Evolutionary conservation across 2,888 invertebrate species (phyloP), one percentile per base, ranked within the genome.

Genomic region (Seira sanloemensis): DNA sequence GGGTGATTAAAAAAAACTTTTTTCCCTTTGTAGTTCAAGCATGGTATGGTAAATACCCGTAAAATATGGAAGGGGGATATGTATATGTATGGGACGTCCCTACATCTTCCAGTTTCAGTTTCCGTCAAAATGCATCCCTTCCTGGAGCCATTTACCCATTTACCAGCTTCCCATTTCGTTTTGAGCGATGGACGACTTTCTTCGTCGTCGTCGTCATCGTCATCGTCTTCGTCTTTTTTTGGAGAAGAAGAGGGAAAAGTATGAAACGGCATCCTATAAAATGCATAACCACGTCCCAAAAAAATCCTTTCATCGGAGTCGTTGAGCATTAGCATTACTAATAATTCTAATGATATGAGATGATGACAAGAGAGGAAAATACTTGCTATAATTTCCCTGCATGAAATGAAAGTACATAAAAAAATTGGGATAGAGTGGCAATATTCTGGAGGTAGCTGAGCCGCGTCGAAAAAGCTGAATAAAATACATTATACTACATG

Each of bases 1-100:
- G 78, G 66, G 65, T 78, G 72, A 78, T 78, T 72, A 78, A 78
- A 78, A 78, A 78, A 66, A 72, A 72, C 72, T 50, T 50, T 37
- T 37, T 37, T 37, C 37, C 12, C 37, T 37, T n/a, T n/a, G n/a
- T n/a, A n/a, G n/a, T n/a, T n/a, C n/a, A n/a, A n/a, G n/a, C n/a
- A n/a, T 12, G 12, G 12, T 50, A 7, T 50, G 50, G 50, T 50
- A 50, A 50, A 50, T 50, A 50, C 2, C n/a, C 50, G 16, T 78
- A 25, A 25, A 67, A 26, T 26, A 68, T 24, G 26, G 25, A 67
- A 68, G 1, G 2, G 65, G 65, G 65, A 65, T 65, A n/a, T n/a
- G n/a, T n/a, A n/a, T n/a, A n/a, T 50, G 50, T n/a, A 16, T 50
- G 50, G 50, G 50, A 50, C 50, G 50, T 50, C 50, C 16, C 50